Evolutionary conservation across 2,797 vertebrate genomes (phyloP), one percentile per base, ranked within the genome.

Genomic region (Chromobotia macracanthus): DNA sequence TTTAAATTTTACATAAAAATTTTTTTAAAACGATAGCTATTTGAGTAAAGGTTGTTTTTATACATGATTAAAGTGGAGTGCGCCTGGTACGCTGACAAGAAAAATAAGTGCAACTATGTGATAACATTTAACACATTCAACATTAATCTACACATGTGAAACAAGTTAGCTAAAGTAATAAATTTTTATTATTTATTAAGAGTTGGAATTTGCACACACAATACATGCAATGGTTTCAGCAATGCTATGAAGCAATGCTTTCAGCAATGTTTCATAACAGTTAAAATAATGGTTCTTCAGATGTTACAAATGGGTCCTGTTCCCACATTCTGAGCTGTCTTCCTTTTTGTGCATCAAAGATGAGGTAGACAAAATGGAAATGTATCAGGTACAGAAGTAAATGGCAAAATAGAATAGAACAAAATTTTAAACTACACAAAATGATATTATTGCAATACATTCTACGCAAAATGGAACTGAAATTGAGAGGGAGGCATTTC

Each of bases 101-200:
- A 60, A 35, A 46, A 78, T 51, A 67, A 35, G 78, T 44, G 66
- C 65, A 55, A 38, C 61, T n/a, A 70, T 51, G 75, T 65, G 72
- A 77, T 66, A 72, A 77, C 86, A 88, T 90, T 88, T 87, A 88
- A 87, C 85, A n/a, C n/a, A n/a, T n/a, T n/a, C n/a, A n/a, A 86
- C 89, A 90, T 88, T 71, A 87, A 89, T 90, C 90, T 89, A 88
- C 90, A 83, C 85, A 86, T 81, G 90, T 85, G 85, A 73, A 88
- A 90, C 87, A 80, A 91, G 91, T 90, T 91, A 90, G 60, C 73
- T 77, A 81, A 68, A 85, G 84, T 68, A 80, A 82, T 92, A 92
- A 91, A 92, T 94, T 94, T 94, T 93, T 93, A 94, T 94, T 94
- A 94, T 94, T 94, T 94, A 94, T 93, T 88, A 92, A 91, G 90